A percentile compares a stretch with the other conserved stretches of the same genome.
phyloP scores from a whole-genome alignment of 2,113 vertebrate species.

The Boulengeromyrus knoepffleri region DNA sequence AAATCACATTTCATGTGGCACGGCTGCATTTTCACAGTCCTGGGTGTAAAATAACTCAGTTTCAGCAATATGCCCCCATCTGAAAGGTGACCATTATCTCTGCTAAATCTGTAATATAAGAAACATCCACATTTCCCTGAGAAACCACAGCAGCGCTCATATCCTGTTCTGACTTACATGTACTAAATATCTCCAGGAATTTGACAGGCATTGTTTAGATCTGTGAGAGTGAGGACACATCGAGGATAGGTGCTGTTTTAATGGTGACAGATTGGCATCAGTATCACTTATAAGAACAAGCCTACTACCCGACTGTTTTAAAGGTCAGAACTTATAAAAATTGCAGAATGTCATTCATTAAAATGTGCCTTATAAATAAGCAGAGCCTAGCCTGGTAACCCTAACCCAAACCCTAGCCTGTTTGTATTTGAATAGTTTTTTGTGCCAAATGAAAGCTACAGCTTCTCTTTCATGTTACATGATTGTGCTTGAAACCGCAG shows the following conservation, averaged over 20 bases:
- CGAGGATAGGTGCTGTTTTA: not conserved
- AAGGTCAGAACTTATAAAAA: not conserved
- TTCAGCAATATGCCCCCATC: too few species aligned
- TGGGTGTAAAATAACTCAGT: not conserved
- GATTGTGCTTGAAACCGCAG: not conserved
- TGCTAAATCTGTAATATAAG: not conserved
- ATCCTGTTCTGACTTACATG: not conserved
- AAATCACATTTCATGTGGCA: not conserved
- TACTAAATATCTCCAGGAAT: not conserved
- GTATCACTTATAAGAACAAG: not conserved
- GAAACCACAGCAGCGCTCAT: not conserved
- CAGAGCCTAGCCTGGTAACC: not conserved
- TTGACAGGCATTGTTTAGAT: not conserved
- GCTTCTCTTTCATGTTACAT: not conserved
- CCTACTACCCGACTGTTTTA: not conserved
- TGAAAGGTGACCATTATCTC: not conserved
- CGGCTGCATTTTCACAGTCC: not conserved
- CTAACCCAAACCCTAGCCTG: not conserved
- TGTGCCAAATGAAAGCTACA: not conserved
- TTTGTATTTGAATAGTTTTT: not conserved
- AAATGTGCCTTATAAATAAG: not conserved
- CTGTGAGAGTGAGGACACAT: not conserved
- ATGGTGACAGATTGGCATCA: not conserved
- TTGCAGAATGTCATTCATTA: not conserved
- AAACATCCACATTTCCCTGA: not conserved